Evolutionary conservation across 1,140 invertebrate genomes (phyloP).

Genomic region (Heliconius hewitsoni): DNA sequence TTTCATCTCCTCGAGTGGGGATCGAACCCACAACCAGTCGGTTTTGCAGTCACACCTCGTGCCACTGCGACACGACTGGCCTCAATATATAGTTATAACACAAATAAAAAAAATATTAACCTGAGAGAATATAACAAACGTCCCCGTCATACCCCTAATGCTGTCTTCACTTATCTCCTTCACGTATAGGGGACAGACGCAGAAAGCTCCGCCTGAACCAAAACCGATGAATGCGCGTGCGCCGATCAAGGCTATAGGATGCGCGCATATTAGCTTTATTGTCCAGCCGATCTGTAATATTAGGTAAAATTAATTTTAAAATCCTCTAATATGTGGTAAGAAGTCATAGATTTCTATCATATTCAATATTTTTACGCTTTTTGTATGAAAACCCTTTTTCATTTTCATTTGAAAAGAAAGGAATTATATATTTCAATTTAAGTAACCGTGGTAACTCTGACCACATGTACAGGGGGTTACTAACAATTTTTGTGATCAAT

Average conservation of each 20-base stretch:
- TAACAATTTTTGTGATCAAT: too few relatives aligned
- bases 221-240: slow-evolving; percentile 71
- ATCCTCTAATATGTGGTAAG: not conserved
- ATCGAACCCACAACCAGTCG: too few relatives aligned
- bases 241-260: slow-evolving; percentile 63
- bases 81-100: not conserved
- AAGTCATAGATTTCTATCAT: too few relatives aligned
- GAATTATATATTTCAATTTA: too few relatives aligned
- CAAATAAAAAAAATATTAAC: slow-evolving; percentile 36
- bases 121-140: slow-evolving; percentile 74
- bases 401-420: too few relatives aligned
- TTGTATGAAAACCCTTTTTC: not conserved
- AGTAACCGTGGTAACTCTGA: too few relatives aligned
- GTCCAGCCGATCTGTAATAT: slow-evolving; percentile 65
- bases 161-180: slow-evolving; percentile 75
- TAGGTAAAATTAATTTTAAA: not conserved
- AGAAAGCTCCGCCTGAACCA: slow-evolving; percentile 67
- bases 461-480: too few relatives aligned
- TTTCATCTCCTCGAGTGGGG: too few relatives aligned
- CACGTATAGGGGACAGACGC: slow-evolving; percentile 72
- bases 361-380: too few relatives aligned
- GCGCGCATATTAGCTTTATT: slow-evolving; percentile 57
- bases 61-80: too few relatives aligned
- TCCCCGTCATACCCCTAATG: slow-evolving; percentile 73
- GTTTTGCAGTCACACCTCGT: too few relatives aligned